phyloP scores from a whole-genome alignment of 2,888 invertebrate genomes.

The Andrena hattorfiana region DNA sequence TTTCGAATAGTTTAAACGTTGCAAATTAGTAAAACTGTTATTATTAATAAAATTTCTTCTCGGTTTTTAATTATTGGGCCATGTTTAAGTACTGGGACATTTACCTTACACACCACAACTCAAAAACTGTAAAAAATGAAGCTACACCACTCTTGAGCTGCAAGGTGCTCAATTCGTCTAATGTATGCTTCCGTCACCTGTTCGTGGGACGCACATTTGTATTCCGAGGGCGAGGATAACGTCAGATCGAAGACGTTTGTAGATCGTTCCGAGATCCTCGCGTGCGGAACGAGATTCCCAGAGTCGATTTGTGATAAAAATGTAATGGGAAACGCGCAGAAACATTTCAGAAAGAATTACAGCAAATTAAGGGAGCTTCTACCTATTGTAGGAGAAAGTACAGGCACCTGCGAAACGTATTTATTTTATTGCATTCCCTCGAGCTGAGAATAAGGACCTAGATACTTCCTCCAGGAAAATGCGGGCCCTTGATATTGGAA shows the following conservation, averaged over 20 bases:
- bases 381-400: neutral
- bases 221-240: neutral
- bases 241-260: neutral
- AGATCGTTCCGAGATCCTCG: constrained; percentile 1
- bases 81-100: no score
- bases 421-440: neutral
- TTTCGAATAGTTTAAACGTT: no score
- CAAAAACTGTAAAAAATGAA: no score
- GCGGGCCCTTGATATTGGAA: constrained; percentile 1
- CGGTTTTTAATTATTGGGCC: no score
- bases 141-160: no score
- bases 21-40: no score
- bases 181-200: neutral
- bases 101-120: no score
- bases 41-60: no score
- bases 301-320: constrained; percentile 4
- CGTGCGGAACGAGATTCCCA: neutral
- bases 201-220: neutral
- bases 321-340: neutral
- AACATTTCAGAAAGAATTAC: neutral
- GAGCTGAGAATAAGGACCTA: neutral
- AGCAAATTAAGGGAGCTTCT: neutral
- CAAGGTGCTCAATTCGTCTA: neutral
- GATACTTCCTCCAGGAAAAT: neutral
- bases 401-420: neutral